phyloP scores from a whole-genome alignment of 1,140 invertebrate species.

The Drosophila ambigua region DNA sequence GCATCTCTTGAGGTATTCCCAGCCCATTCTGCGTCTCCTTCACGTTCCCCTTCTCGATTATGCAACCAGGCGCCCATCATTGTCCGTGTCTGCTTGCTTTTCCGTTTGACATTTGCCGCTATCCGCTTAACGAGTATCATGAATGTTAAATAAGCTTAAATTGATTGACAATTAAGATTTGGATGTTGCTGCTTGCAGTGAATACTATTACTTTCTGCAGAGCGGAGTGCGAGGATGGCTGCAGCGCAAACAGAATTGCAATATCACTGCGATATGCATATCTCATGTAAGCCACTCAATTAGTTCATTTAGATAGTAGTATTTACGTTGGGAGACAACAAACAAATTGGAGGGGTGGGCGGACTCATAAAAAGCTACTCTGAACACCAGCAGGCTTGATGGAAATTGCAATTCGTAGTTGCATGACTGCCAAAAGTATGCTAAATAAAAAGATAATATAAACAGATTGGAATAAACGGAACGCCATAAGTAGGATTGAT shows the following conservation, averaged over 20 bases:
- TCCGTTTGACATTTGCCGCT: background rate
- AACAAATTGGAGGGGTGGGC: no score
- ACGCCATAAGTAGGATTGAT: background rate
- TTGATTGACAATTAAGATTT: constrained; percentile 62
- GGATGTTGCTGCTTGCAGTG: background rate
- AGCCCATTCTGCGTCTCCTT: background rate
- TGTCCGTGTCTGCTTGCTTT: constrained; percentile 5
- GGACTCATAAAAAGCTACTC: no score
- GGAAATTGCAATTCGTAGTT: background rate
- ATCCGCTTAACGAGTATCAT: constrained; percentile 29
- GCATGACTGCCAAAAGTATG: background rate
- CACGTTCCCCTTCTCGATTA: background rate
- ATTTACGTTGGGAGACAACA: constrained; percentile 7
- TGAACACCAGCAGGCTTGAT: no score
- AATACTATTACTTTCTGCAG: background rate
- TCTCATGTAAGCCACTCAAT: constrained; percentile 14
- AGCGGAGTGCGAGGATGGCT: background rate
- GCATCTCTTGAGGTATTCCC: constrained; percentile 31
- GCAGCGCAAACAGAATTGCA: constrained; percentile 15
- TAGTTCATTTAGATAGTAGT: constrained; percentile 31
- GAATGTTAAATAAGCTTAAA: constrained; percentile 50
- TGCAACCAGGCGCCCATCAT: constrained; percentile 3
- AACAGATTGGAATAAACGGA: background rate
- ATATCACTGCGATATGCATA: background rate
- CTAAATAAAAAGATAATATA: background rate